phyloP scores from a whole-genome alignment of 2,888 invertebrate species.

The Vesta saturnalis region DNA sequence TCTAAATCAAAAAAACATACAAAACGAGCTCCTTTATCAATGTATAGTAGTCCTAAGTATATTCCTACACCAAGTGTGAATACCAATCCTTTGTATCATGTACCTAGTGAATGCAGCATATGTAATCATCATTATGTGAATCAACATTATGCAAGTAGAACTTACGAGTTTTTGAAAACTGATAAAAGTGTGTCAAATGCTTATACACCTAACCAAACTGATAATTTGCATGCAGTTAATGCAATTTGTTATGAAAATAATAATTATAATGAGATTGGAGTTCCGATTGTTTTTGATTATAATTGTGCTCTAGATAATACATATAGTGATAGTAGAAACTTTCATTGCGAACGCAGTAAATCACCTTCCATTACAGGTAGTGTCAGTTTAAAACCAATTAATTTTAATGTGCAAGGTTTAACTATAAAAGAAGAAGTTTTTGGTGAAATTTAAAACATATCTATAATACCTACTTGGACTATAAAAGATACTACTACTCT shows the following conservation, averaged over 20 bases:
- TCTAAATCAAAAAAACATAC: constrained; percentile 51
- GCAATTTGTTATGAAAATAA: constrained; percentile 1
- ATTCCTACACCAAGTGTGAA: constrained; percentile 58
- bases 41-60: constrained; percentile 60
- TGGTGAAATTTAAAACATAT: constrained; percentile 45
- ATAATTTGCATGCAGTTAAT: not conserved
- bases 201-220: constrained; percentile 6
- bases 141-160: constrained; percentile 61
- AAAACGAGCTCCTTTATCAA: constrained; percentile 54
- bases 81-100: constrained; percentile 31
- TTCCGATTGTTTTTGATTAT: not conserved
- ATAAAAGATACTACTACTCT: not conserved
- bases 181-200: constrained; percentile 15
- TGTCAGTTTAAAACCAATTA: no score
- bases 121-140: constrained; percentile 50
- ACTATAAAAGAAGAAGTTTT: constrained; percentile 41
- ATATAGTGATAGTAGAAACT: no score
- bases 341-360: no score
- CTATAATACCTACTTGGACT: no score
- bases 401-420: constrained; percentile 35
- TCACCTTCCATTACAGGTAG: no score
- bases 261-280: constrained; percentile 12
- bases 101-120: constrained; percentile 53
- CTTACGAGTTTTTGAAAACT: constrained; percentile 40
- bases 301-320: no score